Evolutionary conservation across 2,113 vertebrate genomes (phyloP).

Genomic region (Peromyscus californicus): DNA sequence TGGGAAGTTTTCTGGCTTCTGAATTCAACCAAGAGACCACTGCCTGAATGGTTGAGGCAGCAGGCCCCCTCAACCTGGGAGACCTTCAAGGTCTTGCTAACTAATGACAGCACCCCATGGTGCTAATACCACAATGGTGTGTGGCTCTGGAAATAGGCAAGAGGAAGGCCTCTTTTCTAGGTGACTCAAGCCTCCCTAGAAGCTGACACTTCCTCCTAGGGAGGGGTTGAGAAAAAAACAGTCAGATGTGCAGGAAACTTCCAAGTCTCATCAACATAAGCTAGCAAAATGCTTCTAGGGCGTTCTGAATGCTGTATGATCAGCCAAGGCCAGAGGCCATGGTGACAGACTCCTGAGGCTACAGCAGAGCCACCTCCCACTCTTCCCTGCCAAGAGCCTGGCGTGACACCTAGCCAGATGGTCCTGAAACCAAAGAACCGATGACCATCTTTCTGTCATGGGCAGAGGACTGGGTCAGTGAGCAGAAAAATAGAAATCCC

Average conservation of each 20-base stretch:
- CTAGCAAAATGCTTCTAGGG: neutral
- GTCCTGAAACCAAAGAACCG: neutral
- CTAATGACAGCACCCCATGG: rapidly evolving
- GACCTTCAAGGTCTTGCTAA: neutral
- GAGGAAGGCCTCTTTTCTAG: neutral
- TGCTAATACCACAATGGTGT: neutral
- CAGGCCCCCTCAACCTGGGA: neutral
- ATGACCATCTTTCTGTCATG: neutral
- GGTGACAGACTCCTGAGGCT: neutral
- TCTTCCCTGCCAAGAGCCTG: neutral
- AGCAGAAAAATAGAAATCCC: neutral
- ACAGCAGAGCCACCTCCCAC: neutral
- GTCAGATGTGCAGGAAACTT: neutral
- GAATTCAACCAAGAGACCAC: neutral
- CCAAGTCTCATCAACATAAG: neutral
- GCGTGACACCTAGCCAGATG: neutral
- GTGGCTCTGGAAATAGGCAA: neutral
- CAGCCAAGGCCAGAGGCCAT: neutral
- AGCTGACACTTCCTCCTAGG: neutral
- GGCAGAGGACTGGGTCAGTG: neutral
- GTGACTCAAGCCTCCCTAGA: neutral
- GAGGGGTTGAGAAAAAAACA: neutral
- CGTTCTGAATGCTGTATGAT: rapidly evolving
- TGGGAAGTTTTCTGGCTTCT: slow-evolving; percentile 27
- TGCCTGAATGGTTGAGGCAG: neutral